phyloP scores from a whole-genome alignment of 2,113 vertebrate genomes.

The Apteryx owenii region DNA sequence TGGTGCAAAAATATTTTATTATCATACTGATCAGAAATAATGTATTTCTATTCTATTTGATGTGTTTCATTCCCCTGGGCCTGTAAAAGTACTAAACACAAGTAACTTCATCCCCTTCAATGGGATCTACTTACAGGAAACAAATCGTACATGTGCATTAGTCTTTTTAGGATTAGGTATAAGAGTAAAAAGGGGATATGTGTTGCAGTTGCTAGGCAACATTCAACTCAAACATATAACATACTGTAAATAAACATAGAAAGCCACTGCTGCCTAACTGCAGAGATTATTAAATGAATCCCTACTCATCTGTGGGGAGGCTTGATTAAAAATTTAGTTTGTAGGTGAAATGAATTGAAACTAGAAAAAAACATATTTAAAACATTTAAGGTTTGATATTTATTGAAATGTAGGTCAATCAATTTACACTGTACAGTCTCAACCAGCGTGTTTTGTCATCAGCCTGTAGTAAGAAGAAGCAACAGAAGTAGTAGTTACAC shows the following conservation, averaged over 20 bases:
- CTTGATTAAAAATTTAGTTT: not conserved
- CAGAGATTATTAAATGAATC: not conserved
- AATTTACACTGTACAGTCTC: not conserved
- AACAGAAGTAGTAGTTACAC: not conserved
- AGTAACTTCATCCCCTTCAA: not conserved
- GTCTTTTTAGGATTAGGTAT: not conserved
- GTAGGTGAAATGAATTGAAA: not conserved
- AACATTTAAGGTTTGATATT: not conserved
- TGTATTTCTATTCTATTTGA: not conserved
- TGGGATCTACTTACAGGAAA: not conserved
- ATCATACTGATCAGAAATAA: not conserved
- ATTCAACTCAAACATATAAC: not conserved
- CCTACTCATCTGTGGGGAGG: not conserved
- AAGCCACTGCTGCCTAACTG: not conserved
- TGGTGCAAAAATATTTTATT: not conserved
- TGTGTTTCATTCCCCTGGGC: not conserved
- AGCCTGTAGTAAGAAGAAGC: not conserved
- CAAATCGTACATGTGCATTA: fast-evolving
- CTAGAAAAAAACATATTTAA: not conserved
- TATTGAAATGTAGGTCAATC: slow-evolving; percentile 46
- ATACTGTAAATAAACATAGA: not conserved
- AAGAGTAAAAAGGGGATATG: not conserved
- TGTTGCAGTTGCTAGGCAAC: not conserved
- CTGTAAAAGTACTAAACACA: not conserved
- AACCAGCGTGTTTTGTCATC: slow-evolving; percentile 32